These are phyloP conservation scores for Eupithecia centaureata DNA, from an alignment of 2,888 invertebrate species.

Conservation along the genomic window DNA sequence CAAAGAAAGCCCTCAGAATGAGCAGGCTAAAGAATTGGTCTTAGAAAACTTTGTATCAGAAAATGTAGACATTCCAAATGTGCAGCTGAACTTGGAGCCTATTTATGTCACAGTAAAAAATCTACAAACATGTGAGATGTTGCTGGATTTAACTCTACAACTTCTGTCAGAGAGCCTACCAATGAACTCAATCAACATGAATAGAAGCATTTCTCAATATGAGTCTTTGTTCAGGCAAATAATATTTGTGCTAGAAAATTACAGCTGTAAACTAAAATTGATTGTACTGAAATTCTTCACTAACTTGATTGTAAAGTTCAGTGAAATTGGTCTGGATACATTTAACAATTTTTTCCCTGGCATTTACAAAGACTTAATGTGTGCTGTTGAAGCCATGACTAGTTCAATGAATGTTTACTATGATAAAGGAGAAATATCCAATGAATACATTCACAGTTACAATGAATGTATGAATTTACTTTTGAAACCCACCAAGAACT, in stretches of 20 bases:
- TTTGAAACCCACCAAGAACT: conserved; percentile 49
- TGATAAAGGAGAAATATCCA: conserved; percentile 63
- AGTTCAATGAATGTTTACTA: conserved; percentile 59
- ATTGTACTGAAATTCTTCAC: conserved; percentile 65
- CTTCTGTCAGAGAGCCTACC: conserved; percentile 70
- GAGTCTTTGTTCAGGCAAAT: conserved; percentile 55
- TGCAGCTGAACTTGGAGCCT: conserved; percentile 70
- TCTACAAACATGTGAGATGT: conserved; percentile 61
- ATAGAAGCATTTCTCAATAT: conserved; percentile 51
- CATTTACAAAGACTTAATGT: conserved; percentile 55
- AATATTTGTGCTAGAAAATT: conserved; percentile 65
- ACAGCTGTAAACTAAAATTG: conserved; percentile 69
- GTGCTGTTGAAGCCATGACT: conserved; percentile 59
- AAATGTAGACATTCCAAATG: conserved; percentile 65
- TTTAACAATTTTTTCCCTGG: conserved; percentile 59
- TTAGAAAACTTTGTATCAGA: conserved; percentile 77
- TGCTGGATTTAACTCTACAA: conserved; percentile 67
- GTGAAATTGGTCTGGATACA: conserved; percentile 54
- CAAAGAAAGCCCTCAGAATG: conserved; percentile 51
- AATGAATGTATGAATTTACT: conserved; percentile 55
- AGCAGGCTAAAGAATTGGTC: conserved; percentile 46
- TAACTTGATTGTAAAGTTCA: conserved; percentile 62
- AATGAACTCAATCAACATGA: conserved; percentile 59
- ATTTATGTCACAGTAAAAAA: conserved; percentile 69
- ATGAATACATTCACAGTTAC: conserved; percentile 56